These are phyloP conservation scores for Oophaga sylvatica DNA, from an alignment of 2,797 vertebrate genomes.

Conservation along the genomic window DNA sequence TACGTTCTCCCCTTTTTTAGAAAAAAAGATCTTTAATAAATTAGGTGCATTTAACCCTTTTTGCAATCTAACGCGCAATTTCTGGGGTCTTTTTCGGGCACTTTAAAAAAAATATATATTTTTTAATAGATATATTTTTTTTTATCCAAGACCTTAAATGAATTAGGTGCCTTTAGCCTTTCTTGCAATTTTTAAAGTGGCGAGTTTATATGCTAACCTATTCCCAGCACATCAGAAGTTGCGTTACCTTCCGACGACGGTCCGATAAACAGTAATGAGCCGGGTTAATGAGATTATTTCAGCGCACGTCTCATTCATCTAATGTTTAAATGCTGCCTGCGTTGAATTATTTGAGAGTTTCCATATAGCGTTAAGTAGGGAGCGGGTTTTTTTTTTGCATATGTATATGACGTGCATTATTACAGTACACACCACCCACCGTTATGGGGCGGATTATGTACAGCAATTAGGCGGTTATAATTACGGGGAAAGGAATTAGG, in stretches of 20 bases:
- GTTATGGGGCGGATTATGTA: constrained; percentile 67
- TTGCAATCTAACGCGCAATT: too few species aligned
- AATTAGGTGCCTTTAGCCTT: too few species aligned
- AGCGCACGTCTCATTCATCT: neutral
- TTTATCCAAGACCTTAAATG: too few species aligned
- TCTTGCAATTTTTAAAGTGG: too few species aligned
- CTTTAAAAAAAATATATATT: too few species aligned
- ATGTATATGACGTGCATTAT: constrained; percentile 72
- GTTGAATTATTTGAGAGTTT: constrained; percentile 69
- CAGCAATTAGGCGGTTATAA: constrained; percentile 76
- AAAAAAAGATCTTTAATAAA: too few species aligned
- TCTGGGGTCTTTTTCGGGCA: too few species aligned
- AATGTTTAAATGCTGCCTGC: constrained; percentile 19
- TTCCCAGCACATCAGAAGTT: neutral
- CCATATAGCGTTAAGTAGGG: constrained; percentile 73
- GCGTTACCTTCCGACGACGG: neutral
- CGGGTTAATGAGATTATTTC: constrained; percentile 43
- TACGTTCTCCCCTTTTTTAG: too few species aligned
- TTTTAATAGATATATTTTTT: too few species aligned
- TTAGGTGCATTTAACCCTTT: too few species aligned
- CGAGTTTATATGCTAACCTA: too few species aligned
- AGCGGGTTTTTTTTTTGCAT: constrained; percentile 67
- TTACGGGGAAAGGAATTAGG: constrained; percentile 70
- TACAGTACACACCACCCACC: constrained; percentile 64
- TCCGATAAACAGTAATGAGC: neutral